These are phyloP conservation scores for Pipra filicauda DNA, from an alignment of 2,113 vertebrate genomes.

Conservation along the genomic window DNA sequence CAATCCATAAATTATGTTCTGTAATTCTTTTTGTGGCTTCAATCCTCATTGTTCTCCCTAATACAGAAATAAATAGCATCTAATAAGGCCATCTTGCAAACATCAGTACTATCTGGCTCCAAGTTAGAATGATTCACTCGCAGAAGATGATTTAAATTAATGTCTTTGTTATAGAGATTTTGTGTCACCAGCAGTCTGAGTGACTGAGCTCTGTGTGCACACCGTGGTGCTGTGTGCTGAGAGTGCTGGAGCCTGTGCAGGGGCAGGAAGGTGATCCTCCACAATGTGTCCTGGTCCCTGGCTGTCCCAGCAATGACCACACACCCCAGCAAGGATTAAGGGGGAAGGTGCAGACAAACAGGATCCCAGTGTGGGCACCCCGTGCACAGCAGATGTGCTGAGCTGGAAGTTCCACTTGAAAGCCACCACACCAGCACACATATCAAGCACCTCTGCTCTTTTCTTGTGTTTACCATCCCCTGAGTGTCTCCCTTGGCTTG, in stretches of 20 bases:
- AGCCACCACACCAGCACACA: background rate
- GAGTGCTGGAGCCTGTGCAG: background rate
- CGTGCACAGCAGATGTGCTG: background rate
- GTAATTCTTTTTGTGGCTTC: conserved; percentile 35
- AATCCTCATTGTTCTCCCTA: background rate
- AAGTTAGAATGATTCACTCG: conserved; percentile 12
- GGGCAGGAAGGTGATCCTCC: background rate
- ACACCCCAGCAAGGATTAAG: background rate
- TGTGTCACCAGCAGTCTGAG: background rate
- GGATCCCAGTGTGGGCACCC: background rate
- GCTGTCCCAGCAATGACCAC: background rate
- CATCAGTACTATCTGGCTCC: conserved; percentile 17
- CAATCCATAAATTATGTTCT: conserved; percentile 43
- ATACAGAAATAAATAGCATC: conserved; percentile 24
- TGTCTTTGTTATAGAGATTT: background rate
- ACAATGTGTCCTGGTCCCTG: background rate
- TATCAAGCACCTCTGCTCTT: background rate
- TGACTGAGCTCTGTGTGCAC: background rate
- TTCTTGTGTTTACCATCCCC: background rate
- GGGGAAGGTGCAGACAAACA: background rate
- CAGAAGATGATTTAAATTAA: background rate
- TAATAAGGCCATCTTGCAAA: conserved; percentile 18
- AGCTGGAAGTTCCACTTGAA: background rate
- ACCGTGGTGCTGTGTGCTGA: no score
- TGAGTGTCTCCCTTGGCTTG: background rate